phyloP scores from a whole-genome alignment of 1,140 invertebrate species.

The Bombus ignitus region DNA sequence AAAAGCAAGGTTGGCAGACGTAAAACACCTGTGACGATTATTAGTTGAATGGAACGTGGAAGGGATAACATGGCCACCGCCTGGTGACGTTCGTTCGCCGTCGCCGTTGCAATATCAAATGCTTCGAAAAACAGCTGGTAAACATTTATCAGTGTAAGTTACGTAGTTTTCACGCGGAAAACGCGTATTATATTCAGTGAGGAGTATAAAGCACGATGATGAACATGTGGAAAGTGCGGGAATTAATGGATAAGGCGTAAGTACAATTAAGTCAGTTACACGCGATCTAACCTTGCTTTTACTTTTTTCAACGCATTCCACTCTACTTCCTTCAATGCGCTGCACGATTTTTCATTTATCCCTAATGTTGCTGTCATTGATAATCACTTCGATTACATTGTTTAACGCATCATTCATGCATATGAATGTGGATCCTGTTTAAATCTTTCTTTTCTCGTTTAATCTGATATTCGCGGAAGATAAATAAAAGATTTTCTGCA shows the following conservation, averaged over 20 bases:
- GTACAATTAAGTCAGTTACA: constrained; percentile 80
- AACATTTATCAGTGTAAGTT: constrained; percentile 55
- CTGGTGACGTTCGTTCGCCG: constrained; percentile 77
- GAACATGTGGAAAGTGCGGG: constrained; percentile 97
- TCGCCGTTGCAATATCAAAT: constrained; percentile 71
- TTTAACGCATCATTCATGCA: neutral
- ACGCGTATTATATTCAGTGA: constrained; percentile 23
- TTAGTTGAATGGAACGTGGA: constrained; percentile 67
- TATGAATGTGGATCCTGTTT: neutral
- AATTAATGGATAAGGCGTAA: constrained; percentile 98
- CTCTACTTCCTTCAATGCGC: constrained; percentile 5
- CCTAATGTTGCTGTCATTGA: neutral
- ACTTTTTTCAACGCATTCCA: constrained; percentile 51
- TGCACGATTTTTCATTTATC: neutral
- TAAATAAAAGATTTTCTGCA: neutral
- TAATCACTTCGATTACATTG: neutral
- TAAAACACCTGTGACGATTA: constrained; percentile 64
- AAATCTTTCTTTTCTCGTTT: neutral
- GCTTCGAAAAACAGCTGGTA: constrained; percentile 72
- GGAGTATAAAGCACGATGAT: constrained; percentile 79
- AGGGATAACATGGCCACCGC: constrained; percentile 78
- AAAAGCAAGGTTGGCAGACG: constrained; percentile 32
- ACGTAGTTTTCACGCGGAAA: constrained; percentile 45
- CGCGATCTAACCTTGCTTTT: constrained; percentile 69
- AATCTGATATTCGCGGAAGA: neutral